Evolutionary conservation across 2,797 vertebrate species (phyloP), one percentile per base, ranked within the genome.

Genomic region (Takifugu rubripes): DNA sequence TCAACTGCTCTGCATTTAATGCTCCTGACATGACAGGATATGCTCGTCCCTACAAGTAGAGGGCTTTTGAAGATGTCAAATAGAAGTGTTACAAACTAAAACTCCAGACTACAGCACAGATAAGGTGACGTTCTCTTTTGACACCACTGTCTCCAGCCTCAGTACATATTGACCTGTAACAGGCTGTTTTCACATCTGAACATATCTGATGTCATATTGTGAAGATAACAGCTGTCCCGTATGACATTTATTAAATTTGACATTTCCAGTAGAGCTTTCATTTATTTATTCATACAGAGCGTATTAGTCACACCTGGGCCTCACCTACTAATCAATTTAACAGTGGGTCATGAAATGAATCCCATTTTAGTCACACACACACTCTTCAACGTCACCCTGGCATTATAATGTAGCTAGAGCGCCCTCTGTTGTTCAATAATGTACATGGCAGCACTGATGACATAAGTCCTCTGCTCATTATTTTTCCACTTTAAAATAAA

Each of bases 391-490:
- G n/a, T 26, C n/a, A 36, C 6, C 3, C 1, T 16, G 21, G 9
- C 5, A 14, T 29, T 44, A 24, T 50, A 11, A 9, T 67, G 43
- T 36, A 48, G 31, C 52, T 12, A 11, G 25, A 63, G 60, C 26
- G 26, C 71, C 71, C 59, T 59, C 59, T 74, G 56, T 21, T 1
- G 66, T 0, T 29, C 17, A 3, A 11, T 5, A 21, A 11, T 12
- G 4, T 21, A n/a, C 14, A 47, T 45, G 9, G 4, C n/a, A 45
- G 16, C 43, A 45, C n/a, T 8, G 8, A 45, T 14, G 16, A 44
- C 4, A 6, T 15, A 5, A 11, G 3, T 15, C 10, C 36, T 10
- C 12, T 40, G 36, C 12, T 40, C 36, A 21, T 21, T 6, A 5
- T 7, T 46, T 46, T 46, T 17, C 10, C 44, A 5, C 2, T 17